Percentiles rank a stretch among this genome's conserved stretches.
phyloP scores from a whole-genome alignment of 2,797 vertebrate species.

The Spondyliosoma cantharus region DNA sequence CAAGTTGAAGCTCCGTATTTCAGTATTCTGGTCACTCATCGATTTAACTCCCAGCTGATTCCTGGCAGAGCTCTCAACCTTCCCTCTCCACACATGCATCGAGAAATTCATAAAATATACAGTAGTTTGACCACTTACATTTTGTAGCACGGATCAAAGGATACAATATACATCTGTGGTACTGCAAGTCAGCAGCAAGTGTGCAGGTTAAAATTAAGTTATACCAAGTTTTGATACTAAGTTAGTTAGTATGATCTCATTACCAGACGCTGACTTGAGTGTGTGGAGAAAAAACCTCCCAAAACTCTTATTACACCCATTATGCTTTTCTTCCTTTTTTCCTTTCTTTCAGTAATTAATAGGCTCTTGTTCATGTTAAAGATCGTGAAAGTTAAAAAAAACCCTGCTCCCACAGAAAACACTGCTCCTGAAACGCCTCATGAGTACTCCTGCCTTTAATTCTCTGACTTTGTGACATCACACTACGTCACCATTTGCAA shows the following conservation, averaged over 20 bases:
- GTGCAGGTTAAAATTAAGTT: not conserved
- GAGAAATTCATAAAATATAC: slow-evolving; percentile 20
- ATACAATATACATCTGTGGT: not conserved
- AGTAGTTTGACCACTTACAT: not conserved
- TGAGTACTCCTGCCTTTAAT: too few species aligned
- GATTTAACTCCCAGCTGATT: slow-evolving; percentile 40
- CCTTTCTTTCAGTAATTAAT: too few species aligned
- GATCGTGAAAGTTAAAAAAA: too few species aligned
- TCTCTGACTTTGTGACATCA: too few species aligned
- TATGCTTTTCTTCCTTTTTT: too few species aligned
- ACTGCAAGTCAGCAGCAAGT: not conserved
- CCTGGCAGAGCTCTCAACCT: slow-evolving; percentile 29
- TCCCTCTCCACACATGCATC: not conserved
- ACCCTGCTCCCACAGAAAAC: too few species aligned
- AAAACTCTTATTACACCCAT: not conserved
- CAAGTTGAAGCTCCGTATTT: slow-evolving; percentile 38
- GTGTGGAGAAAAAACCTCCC: not conserved
- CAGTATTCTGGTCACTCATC: slow-evolving; percentile 32
- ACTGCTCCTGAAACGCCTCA: too few species aligned
- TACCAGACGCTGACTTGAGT: not conserved
- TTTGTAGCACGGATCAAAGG: not conserved
- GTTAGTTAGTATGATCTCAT: not conserved
- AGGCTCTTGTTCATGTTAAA: too few species aligned
- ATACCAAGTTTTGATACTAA: not conserved
- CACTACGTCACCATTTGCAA: too few species aligned